These are phyloP conservation scores for Xestia ashworthii DNA, from an alignment of 2,888 invertebrate species.

Conservation along the genomic window DNA sequence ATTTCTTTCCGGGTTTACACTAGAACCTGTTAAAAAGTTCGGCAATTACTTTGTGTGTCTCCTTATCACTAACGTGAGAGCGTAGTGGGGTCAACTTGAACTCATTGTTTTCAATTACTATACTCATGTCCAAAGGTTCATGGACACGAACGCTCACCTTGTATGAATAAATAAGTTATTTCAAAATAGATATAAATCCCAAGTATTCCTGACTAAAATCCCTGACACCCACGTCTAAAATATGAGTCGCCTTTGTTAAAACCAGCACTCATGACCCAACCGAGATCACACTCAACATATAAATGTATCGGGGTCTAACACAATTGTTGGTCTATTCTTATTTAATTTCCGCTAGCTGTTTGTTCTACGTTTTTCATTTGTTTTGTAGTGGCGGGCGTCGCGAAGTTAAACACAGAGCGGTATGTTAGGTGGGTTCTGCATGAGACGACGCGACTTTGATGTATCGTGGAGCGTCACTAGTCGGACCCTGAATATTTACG, in stretches of 20 bases:
- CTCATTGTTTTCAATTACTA: background rate
- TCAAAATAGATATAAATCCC: slow-evolving; percentile 16
- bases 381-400: slow-evolving; percentile 56
- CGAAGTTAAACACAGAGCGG: slow-evolving; percentile 68
- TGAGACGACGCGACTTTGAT: slow-evolving; percentile 83
- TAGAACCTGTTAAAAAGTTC: background rate
- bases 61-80: background rate
- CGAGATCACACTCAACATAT: slow-evolving; percentile 37
- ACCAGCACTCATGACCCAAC: slow-evolving; percentile 21
- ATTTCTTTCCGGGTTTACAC: background rate
- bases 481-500: slow-evolving; percentile 87
- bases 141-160: slow-evolving; percentile 1
- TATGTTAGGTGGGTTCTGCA: slow-evolving; percentile 69
- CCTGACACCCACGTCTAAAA: slow-evolving; percentile 15
- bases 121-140: background rate
- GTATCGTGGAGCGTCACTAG: slow-evolving; percentile 80
- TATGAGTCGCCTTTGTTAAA: slow-evolving; percentile 32
- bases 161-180: slow-evolving; percentile 14
- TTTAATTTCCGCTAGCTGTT: slow-evolving; percentile 78
- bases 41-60: background rate
- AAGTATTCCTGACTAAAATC: slow-evolving; percentile 21
- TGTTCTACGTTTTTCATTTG: slow-evolving; percentile 72
- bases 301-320: slow-evolving; percentile 51
- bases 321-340: slow-evolving; percentile 64
- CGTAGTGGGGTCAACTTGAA: background rate